Percentiles rank a stretch among this genome's conserved stretches.
These are phyloP conservation scores for Nilaparvata lugens DNA, from an alignment of 1,140 invertebrate genomes.

Conservation along the genomic window DNA sequence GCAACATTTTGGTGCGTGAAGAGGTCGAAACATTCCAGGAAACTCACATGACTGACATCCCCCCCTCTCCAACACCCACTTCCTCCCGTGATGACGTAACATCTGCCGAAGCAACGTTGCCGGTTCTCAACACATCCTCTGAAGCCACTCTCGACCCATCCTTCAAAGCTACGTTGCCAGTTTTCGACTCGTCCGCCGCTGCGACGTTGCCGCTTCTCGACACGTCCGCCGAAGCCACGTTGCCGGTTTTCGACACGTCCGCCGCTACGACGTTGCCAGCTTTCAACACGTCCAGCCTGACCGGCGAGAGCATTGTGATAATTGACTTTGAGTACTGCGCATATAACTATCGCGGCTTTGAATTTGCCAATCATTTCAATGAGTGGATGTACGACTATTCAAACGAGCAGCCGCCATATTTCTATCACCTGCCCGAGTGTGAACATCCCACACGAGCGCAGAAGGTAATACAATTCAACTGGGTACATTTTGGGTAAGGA, in stretches of 20 bases:
- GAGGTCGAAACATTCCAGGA: background rate
- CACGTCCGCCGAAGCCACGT: background rate
- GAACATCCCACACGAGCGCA: conserved; percentile 65
- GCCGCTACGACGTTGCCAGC: background rate
- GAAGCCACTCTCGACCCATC: no score
- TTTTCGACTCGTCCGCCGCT: no score
- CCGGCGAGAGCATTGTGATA: conserved; percentile 47
- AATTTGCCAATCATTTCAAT: conserved; percentile 90
- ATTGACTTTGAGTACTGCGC: conserved; percentile 92
- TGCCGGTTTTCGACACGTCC: background rate
- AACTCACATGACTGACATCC: conserved; percentile 12
- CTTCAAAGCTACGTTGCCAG: no score
- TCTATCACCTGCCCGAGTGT: conserved; percentile 46
- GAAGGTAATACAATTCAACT: no score
- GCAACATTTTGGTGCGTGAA: conserved; percentile 42
- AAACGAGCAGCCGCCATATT: conserved; percentile 66
- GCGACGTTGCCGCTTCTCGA: no score
- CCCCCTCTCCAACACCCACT: background rate
- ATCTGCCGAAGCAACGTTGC: background rate
- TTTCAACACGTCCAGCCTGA: background rate
- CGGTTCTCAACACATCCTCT: background rate
- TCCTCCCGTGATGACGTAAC: background rate
- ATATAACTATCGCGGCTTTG: conserved; percentile 88
- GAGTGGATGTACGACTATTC: conserved; percentile 92
- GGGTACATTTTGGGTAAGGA: no score